Evolutionary conservation across 2,113 vertebrate genomes (phyloP), one percentile per base, ranked within the genome.

Genomic region (Alethe castanea): DNA sequence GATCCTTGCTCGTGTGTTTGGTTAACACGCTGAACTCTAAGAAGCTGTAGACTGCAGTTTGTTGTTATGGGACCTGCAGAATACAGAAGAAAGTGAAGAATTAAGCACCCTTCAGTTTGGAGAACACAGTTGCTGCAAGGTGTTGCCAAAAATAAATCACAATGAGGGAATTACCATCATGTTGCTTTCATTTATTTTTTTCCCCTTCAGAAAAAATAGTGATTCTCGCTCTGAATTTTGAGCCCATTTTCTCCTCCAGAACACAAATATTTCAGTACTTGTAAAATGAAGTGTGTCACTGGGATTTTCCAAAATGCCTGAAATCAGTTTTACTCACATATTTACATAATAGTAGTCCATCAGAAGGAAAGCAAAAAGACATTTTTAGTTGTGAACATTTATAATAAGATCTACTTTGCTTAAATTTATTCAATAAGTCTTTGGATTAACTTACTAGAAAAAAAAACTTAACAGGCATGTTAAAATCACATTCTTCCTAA

Each of bases 31-130:
- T 97, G 98, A 97, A 98, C 97, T 98, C 98, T 99, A 99, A 98
- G 98, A 99, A 97, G 98, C 98, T 98, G 99, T 97, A 97, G 99
- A 99, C 98, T 99, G 99, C 97, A 99, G 98, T 98, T 99, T 99
- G 99, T 99, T 99, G 99, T 99, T 99, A 98, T 99, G 99, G 98
- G 99, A 99, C 99, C 99, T 99, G 98, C 95, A 98, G 98, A 99
- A 94, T 98, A 98, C 95, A 98, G 97, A 99, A 98, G 98, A 99
- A 97, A 98, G 98, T 95, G 97, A 97, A 98, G 97, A 98, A 98
- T 97, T 98, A 97, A 98, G 98, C 97, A 98, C 97, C 97, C 97
- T 98, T 98, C 94, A 95, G 91, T 95, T 96, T 85, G 78, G 82
- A 97, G 95, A 97, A 94, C 77, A 97, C 94, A 97, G 82, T 94